phyloP scores from a whole-genome alignment of 2,888 invertebrate genomes.

The Syrphus vitripennis region DNA sequence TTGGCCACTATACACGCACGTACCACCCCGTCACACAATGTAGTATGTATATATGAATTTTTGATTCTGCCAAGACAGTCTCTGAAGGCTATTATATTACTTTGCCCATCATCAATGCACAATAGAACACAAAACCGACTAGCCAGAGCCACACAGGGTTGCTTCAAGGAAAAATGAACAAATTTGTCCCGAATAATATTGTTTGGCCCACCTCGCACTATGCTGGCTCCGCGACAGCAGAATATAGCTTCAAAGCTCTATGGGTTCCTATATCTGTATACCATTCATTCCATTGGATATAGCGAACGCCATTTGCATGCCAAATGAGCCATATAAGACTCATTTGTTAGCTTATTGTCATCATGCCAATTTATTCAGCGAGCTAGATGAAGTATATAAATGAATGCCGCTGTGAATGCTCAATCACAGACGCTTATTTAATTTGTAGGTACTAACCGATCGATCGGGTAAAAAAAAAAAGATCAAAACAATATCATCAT shows the following conservation, averaged over 20 bases:
- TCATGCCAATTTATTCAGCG: conserved; percentile 52
- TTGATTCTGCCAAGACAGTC: conserved; percentile 34
- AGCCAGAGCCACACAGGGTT: conserved; percentile 48
- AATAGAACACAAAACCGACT: conserved; percentile 54
- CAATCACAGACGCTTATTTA: conserved; percentile 56
- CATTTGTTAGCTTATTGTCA: conserved; percentile 57
- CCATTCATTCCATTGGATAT: too few species aligned
- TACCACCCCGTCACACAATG: neutral
- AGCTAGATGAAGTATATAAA: conserved; percentile 66
- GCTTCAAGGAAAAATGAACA: conserved; percentile 68
- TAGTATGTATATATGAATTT: neutral
- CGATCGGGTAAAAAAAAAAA: neutral
- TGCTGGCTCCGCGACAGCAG: neutral
- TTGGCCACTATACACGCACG: conserved; percentile 33
- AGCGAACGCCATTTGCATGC: conserved; percentile 54
- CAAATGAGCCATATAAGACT: conserved; percentile 38
- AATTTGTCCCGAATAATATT: conserved; percentile 46
- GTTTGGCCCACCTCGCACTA: conserved; percentile 13
- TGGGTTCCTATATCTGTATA: conserved; percentile 1
- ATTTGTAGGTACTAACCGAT: conserved; percentile 22
- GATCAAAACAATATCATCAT: conserved; percentile 5
- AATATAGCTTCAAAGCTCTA: conserved; percentile 5
- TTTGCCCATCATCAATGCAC: neutral
- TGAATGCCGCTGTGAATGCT: conserved; percentile 56
- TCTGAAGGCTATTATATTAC: conserved; percentile 36